phyloP scores from a whole-genome alignment of 2,113 vertebrate genomes.

The Tympanuchus pallidicinctus region DNA sequence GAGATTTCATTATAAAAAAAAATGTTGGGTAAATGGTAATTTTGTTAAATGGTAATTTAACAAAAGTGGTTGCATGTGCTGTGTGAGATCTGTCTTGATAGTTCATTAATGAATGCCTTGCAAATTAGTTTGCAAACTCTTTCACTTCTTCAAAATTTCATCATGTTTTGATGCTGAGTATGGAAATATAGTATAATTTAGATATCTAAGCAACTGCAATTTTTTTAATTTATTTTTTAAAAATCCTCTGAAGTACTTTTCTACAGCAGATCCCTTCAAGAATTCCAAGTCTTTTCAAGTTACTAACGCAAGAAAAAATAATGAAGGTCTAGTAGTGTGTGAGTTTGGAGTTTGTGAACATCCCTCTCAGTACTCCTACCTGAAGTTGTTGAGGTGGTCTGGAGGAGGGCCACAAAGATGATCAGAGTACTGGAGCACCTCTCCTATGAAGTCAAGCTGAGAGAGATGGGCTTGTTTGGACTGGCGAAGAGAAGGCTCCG shows the following conservation, averaged over 20 bases:
- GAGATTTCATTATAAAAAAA: background rate
- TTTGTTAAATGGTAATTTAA: background rate
- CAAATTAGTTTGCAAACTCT: background rate
- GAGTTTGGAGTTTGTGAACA: background rate
- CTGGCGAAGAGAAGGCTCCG: too few relatives aligned
- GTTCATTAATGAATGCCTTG: background rate
- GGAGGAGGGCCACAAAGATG: too few relatives aligned
- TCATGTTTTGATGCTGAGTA: background rate
- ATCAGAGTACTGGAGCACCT: too few relatives aligned
- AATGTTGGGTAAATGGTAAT: background rate
- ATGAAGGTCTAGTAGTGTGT: background rate
- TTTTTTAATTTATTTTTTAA: background rate
- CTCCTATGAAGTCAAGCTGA: too few relatives aligned
- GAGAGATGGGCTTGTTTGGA: too few relatives aligned
- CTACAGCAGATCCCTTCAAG: background rate
- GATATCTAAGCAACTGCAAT: background rate
- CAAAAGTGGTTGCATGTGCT: background rate
- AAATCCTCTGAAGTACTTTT: background rate
- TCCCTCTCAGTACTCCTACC: rapidly evolving
- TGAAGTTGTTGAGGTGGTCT: too few relatives aligned
- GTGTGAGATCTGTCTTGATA: background rate
- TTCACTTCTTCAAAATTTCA: background rate
- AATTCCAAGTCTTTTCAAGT: background rate
- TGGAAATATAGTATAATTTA: background rate
- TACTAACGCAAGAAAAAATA: background rate